Evolutionary conservation across 2,797 vertebrate genomes (phyloP).

Genomic region (Champsocephalus gunnari): DNA sequence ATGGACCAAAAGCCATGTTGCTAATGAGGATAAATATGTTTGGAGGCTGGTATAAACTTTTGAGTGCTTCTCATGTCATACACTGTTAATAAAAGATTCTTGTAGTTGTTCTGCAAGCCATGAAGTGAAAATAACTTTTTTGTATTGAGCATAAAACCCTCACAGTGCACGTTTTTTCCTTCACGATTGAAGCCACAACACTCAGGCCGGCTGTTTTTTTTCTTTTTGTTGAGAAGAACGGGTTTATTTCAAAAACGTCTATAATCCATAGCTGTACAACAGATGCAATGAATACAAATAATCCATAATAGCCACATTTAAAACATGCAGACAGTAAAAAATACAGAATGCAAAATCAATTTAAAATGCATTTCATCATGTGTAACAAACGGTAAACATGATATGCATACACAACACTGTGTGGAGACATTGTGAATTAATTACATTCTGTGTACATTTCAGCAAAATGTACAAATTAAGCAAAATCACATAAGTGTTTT

Average conservation of each 20-base stretch:
- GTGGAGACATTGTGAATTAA: constrained; percentile 49
- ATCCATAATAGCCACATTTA: constrained; percentile 64
- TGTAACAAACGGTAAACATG: constrained; percentile 51
- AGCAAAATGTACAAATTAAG: constrained; percentile 56
- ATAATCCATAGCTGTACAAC: constrained; percentile 71
- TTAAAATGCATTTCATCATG: constrained; percentile 43
- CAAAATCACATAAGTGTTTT: constrained; percentile 46
- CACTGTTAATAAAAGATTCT: not conserved
- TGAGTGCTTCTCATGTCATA: not conserved
- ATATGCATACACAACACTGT: constrained; percentile 48
- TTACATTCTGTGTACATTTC: constrained; percentile 54
- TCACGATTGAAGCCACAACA: constrained; percentile 1
- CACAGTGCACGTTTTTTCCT: not conserved
- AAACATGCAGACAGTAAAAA: constrained; percentile 77
- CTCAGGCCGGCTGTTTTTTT: not conserved
- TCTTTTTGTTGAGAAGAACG: constrained; percentile 28
- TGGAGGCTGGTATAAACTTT: not conserved
- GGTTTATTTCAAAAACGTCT: constrained; percentile 77
- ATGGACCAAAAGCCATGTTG: not conserved
- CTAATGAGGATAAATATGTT: not conserved
- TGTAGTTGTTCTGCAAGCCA: constrained; percentile 5
- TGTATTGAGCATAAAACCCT: not conserved
- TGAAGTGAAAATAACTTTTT: constrained; percentile 5
- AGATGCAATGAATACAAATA: constrained; percentile 74
- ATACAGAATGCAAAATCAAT: constrained; percentile 56